phyloP scores from a whole-genome alignment of 2,888 invertebrate genomes.

The Andrena haemorrhoa region DNA sequence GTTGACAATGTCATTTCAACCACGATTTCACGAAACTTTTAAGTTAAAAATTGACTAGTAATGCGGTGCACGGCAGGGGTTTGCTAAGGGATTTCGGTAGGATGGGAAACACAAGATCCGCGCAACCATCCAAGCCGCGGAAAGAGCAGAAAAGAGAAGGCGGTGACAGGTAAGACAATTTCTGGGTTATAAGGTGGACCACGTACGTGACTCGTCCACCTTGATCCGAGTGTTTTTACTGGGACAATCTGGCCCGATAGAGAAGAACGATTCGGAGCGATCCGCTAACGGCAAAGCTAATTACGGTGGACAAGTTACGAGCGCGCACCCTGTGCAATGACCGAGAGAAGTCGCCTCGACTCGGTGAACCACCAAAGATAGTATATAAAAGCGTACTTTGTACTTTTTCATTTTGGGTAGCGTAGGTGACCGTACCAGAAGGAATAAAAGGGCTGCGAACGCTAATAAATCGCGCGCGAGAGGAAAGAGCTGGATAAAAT shows the following conservation, averaged over 20 bases:
- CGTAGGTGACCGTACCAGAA: conserved; percentile 60
- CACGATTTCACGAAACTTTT: conserved; percentile 8
- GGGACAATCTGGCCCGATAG: not conserved
- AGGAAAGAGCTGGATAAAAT: conserved; percentile 12
- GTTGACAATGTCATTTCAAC: conserved; percentile 24
- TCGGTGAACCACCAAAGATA: conserved; percentile 6
- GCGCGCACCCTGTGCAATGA: not conserved
- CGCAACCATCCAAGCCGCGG: conserved; percentile 31
- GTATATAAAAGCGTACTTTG: conserved; percentile 64
- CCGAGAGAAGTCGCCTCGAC: not conserved
- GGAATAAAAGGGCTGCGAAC: conserved; percentile 15
- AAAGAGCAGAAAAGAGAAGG: conserved; percentile 46
- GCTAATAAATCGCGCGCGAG: not conserved
- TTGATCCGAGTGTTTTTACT: not conserved
- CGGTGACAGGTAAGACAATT: conserved; percentile 59
- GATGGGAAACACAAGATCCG: conserved; percentile 64
- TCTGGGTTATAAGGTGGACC: conserved; percentile 13
- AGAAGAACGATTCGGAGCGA: not conserved
- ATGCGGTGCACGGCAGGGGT: conserved; percentile 14
- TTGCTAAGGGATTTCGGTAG: not conserved
- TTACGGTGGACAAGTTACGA: not conserved
- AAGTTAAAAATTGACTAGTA: conserved; percentile 62
- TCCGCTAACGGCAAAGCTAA: not conserved
- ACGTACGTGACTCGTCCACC: not conserved
- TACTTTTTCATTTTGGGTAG: conserved; percentile 71